Evolutionary conservation across 2,113 vertebrate species (phyloP).

Genomic region (Callionymus lyra): DNA sequence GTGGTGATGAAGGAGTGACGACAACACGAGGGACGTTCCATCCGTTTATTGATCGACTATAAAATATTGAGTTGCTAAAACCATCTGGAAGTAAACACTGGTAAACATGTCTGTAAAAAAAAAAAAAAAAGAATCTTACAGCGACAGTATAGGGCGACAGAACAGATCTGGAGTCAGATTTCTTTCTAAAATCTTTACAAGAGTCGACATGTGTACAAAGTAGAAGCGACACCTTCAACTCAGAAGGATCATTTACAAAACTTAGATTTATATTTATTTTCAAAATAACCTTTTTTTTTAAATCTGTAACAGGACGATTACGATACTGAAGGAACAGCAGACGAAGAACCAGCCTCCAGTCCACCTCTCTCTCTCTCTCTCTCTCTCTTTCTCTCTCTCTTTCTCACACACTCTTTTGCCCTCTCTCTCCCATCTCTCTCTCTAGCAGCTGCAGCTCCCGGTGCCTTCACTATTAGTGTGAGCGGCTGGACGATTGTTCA

Average conservation of each 20-base stretch:
- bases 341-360: conserved; percentile 73
- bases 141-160: conserved; percentile 58
- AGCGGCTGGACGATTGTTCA: conserved; percentile 59
- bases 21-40: conserved; percentile 45
- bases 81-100: conserved; percentile 71
- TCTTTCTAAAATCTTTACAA: conserved; percentile 56
- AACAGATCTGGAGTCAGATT: conserved; percentile 53
- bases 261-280: conserved; percentile 66
- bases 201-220: conserved; percentile 75
- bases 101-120: conserved; percentile 71
- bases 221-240: conserved; percentile 56
- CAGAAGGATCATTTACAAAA: conserved; percentile 74
- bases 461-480: conserved; percentile 69
- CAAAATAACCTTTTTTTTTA: conserved; percentile 64
- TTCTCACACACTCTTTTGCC: too few species aligned
- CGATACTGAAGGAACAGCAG: conserved; percentile 67
- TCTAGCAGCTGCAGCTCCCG: conserved; percentile 71
- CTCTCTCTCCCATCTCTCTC: conserved; percentile 30
- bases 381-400: conserved; percentile 41
- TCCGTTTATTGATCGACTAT: conserved; percentile 75
- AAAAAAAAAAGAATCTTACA: conserved; percentile 51
- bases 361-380: conserved; percentile 59
- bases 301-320: conserved; percentile 69
- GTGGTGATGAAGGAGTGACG: conserved; percentile 10
- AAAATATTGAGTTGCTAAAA: conserved; percentile 77